Evolutionary conservation across 2,113 vertebrate genomes (phyloP).

Genomic region (Dinomys branickii): DNA sequence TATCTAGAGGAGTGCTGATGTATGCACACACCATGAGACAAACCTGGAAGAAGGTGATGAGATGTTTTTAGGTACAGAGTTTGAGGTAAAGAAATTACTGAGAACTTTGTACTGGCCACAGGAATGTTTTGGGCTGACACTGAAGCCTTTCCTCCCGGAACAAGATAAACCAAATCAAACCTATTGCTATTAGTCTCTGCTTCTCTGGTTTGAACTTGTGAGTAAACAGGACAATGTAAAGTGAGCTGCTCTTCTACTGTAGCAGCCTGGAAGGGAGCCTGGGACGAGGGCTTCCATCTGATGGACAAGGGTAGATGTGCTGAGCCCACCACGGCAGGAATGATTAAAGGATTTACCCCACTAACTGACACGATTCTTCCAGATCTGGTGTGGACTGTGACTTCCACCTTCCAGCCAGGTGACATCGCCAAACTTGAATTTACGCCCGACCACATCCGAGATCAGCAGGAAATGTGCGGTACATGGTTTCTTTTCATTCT

Average conservation of each 20-base stretch:
- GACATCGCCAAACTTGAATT: not conserved
- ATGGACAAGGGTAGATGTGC: not conserved
- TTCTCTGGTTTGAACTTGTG: not conserved
- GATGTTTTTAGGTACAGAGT: not conserved
- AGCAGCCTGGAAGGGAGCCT: not conserved
- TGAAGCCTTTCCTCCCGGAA: not conserved
- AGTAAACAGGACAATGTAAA: not conserved
- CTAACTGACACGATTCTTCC: not conserved
- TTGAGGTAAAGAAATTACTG: slow-evolving; percentile 18
- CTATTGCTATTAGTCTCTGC: not conserved
- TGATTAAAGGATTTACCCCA: not conserved
- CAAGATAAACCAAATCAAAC: not conserved
- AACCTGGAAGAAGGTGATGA: not conserved
- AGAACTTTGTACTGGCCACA: not conserved
- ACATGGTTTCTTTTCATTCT: not conserved
- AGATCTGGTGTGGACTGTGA: not conserved
- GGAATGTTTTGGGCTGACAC: not conserved
- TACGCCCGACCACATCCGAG: not conserved
- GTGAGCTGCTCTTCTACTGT: not conserved
- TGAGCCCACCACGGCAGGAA: not conserved
- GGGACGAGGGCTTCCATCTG: not conserved
- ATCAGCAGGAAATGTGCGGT: not conserved
- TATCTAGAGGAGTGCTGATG: not conserved
- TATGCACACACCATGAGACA: not conserved
- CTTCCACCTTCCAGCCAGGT: not conserved